phyloP scores from a whole-genome alignment of 1,140 invertebrate species.

The Penaeus chinensis region DNA sequence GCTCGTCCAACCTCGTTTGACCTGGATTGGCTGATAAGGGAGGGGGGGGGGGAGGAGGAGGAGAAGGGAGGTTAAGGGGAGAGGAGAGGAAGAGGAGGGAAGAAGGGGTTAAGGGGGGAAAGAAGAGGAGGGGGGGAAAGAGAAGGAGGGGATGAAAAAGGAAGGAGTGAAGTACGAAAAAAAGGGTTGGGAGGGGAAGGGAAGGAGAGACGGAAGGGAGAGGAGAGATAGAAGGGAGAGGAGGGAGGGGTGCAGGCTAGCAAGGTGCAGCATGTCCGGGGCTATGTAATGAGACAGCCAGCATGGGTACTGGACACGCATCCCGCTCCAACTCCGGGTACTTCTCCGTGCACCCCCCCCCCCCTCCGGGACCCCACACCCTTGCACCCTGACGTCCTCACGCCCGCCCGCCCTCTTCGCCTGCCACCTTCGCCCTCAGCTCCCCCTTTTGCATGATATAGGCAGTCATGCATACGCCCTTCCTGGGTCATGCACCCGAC shows the following conservation, averaged over 20 bases:
- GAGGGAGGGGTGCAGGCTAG: neutral
- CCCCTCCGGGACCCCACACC: no score
- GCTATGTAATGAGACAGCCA: conserved; percentile 8
- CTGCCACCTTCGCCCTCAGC: no score
- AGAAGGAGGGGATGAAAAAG: neutral
- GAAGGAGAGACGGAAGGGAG: neutral
- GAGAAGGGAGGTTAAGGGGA: neutral
- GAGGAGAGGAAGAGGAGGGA: neutral
- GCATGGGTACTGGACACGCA: conserved; percentile 2
- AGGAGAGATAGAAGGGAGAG: neutral
- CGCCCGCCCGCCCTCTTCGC: neutral
- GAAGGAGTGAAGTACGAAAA: neutral
- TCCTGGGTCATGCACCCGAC: no score
- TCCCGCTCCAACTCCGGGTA: no score
- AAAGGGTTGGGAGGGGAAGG: neutral
- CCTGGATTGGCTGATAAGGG: neutral
- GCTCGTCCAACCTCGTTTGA: neutral
- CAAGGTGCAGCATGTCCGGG: neutral
- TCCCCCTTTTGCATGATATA: no score
- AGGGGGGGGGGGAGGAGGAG: neutral
- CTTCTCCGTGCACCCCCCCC: no score
- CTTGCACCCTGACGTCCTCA: neutral
- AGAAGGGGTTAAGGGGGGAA: neutral
- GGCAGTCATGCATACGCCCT: no score
- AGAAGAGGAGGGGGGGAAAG: neutral